Evolutionary conservation across 2,888 invertebrate species (phyloP).

Genomic region (Drosophila nr. fundita): DNA sequence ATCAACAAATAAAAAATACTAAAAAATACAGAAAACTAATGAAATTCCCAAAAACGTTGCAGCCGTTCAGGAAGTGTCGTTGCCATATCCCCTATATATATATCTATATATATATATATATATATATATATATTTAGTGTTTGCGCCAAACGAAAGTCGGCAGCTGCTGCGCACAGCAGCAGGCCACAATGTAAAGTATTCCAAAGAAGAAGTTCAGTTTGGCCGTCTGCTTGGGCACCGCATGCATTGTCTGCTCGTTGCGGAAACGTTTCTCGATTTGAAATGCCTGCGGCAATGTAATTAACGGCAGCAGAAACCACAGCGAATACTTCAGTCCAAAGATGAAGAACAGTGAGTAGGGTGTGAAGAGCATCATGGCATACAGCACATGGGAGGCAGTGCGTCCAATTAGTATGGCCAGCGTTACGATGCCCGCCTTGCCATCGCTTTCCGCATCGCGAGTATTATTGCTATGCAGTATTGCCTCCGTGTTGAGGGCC

Average conservation of each 20-base stretch:
- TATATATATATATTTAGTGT: slow-evolving; percentile 57
- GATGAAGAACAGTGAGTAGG: slow-evolving; percentile 95
- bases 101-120: not conserved
- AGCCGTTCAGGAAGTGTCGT: slow-evolving; percentile 39
- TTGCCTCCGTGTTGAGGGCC: slow-evolving; percentile 97
- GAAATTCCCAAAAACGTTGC: slow-evolving; percentile 72
- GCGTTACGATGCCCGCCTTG: slow-evolving; percentile 95
- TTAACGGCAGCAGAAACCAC: slow-evolving; percentile 95
- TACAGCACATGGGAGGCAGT: slow-evolving; percentile 96
- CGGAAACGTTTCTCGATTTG: slow-evolving; percentile 95
- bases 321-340: slow-evolving; percentile 92
- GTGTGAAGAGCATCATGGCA: slow-evolving; percentile 94
- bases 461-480: slow-evolving; percentile 97
- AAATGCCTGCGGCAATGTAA: slow-evolving; percentile 95
- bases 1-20: slow-evolving; percentile 27
- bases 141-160: slow-evolving; percentile 85
- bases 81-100: slow-evolving; percentile 16
- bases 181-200: slow-evolving; percentile 93
- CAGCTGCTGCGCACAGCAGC: slow-evolving; percentile 89
- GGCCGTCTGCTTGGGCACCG: slow-evolving; percentile 95
- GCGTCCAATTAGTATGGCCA: slow-evolving; percentile 96
- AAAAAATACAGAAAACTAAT: slow-evolving; percentile 51
- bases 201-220: slow-evolving; percentile 96
- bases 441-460: slow-evolving; percentile 95
- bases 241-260: slow-evolving; percentile 90